Evolutionary conservation across 2,888 invertebrate genomes (phyloP), one percentile per base, ranked within the genome.

Genomic region (Chydorus sphaericus): DNA sequence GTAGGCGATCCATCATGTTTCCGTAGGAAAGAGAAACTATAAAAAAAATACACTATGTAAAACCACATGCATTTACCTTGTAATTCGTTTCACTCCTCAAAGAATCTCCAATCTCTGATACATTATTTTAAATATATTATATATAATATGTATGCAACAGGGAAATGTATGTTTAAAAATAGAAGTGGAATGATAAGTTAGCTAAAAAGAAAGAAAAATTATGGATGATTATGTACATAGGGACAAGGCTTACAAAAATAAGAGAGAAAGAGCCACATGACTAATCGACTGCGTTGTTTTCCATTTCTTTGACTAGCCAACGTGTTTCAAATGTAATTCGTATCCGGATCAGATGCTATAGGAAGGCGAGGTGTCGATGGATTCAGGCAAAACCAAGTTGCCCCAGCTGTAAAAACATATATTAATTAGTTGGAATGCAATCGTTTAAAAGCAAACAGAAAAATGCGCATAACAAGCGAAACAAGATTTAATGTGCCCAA

Each of bases 1-100:
- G 44, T 44, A 44, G 44, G 44, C 44, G 11, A 44, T 7, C 26
- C 44, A 44, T 44, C 44, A 44, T 44, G 44, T 44, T 44, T n/a
- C 26, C 23, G 44, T 44, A 44, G 44, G 26, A 44, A 44, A n/a
- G n/a, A n/a, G n/a, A n/a, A n/a, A n/a, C n/a, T n/a, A n/a, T n/a
- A n/a, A n/a, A n/a, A 44, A 20, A 44, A 38, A 44, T 44, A 44
- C 44, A 44, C 44, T 23, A 44, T 44, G 44, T 44, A 14, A 44
- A 44, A 44, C 33, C 14, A 10, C 8, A 33, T n/a, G n/a, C n/a
- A n/a, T n/a, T n/a, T n/a, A n/a, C n/a, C n/a, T 10, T 33, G 33
- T 10, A 33, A 33, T 33, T 10, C 33, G 33, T 14, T 33, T 10
- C 14, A 33, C 14, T 33, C 8, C 33, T 44, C 23, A n/a, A 44